phyloP scores from a whole-genome alignment of 1,140 invertebrate genomes.

The Caenorhabditis brenneri region DNA sequence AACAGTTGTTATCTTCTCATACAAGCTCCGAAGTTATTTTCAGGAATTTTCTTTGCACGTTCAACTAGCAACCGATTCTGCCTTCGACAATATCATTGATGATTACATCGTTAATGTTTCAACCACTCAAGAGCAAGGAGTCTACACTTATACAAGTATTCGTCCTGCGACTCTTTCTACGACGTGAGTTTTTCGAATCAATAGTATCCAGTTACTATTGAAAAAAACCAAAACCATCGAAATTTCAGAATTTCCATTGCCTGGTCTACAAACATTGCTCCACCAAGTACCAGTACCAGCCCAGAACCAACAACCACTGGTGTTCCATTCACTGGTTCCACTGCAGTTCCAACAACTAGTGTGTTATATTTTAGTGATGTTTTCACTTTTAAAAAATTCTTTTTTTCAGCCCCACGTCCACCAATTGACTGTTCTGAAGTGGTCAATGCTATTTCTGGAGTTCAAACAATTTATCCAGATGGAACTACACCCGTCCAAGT shows the following conservation, averaged over 20 bases:
- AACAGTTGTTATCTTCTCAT: no score
- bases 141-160: not conserved
- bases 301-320: conserved; percentile 16
- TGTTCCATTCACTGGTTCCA: conserved; percentile 3
- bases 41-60: not conserved
- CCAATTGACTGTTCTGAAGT: not conserved
- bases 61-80: not conserved
- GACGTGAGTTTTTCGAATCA: not conserved
- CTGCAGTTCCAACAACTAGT: not conserved
- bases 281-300: not conserved
- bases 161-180: not conserved
- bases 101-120: not conserved
- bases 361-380: not conserved
- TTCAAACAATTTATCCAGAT: conserved; percentile 21
- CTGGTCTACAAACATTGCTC: not conserved
- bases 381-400: not conserved
- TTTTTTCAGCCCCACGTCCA: not conserved
- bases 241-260: not conserved
- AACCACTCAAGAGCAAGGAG: not conserved
- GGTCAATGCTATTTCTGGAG: not conserved
- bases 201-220: not conserved
- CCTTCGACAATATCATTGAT: not conserved
- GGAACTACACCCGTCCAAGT: not conserved
- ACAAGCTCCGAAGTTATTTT: not conserved
- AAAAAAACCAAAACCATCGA: not conserved